phyloP scores from a whole-genome alignment of 2,888 invertebrate genomes.

The Zhuqinia jingwanae region DNA sequence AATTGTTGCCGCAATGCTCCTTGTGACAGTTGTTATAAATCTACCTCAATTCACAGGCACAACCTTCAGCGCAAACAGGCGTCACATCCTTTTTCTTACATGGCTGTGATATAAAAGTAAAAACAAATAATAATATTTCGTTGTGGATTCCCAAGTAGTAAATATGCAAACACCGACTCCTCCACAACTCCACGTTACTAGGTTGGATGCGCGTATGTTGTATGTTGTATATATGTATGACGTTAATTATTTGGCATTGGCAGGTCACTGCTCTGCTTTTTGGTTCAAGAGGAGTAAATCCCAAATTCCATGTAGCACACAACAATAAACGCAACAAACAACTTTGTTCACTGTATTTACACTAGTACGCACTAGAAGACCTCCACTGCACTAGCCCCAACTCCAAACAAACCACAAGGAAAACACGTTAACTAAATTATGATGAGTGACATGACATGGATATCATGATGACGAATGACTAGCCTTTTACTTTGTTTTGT shows the following conservation, averaged over 20 bases:
- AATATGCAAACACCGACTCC: background rate
- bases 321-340: too few relatives aligned
- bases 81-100: background rate
- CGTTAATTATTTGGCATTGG: constrained; percentile 67
- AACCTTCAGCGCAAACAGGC: background rate
- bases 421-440: constrained; percentile 3
- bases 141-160: too few relatives aligned
- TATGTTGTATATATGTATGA: background rate
- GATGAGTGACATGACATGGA: constrained; percentile 24
- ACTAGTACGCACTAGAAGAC: background rate
- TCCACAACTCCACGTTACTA: background rate
- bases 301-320: constrained; percentile 30
- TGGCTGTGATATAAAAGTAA: background rate
- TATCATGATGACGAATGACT: constrained; percentile 20
- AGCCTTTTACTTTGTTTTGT: constrained; percentile 2
- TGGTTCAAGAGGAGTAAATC: background rate
- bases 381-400: background rate
- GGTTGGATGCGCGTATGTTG: background rate
- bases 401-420: constrained; percentile 1
- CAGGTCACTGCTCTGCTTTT: constrained; percentile 63
- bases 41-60: background rate
- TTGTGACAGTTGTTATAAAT: constrained; percentile 20
- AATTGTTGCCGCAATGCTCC: background rate
- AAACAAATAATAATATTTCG: too few relatives aligned
- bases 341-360: too few relatives aligned